These are phyloP conservation scores for Corapipo altera DNA, from an alignment of 2,113 vertebrate genomes.

Conservation along the genomic window DNA sequence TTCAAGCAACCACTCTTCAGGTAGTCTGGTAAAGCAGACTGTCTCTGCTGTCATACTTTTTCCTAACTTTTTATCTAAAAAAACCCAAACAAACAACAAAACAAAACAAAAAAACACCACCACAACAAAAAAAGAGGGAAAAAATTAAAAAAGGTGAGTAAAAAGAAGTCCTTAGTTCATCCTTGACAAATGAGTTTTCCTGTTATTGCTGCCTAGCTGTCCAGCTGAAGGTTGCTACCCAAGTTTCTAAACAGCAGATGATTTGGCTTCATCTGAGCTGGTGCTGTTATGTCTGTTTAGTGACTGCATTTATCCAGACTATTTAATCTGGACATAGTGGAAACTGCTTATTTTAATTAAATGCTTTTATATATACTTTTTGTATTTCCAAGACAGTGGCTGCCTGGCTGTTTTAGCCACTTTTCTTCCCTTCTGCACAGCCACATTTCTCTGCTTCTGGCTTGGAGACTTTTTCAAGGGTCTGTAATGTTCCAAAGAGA, in stretches of 20 bases:
- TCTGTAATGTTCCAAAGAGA: background rate
- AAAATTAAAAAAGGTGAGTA: background rate
- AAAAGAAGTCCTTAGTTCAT: conserved; percentile 12
- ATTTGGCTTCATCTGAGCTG: conserved; percentile 56
- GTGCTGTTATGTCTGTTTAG: background rate
- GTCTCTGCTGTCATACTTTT: conserved; percentile 12
- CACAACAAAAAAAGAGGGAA: too few species aligned
- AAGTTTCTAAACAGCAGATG: conserved; percentile 61
- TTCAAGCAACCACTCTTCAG: conserved; percentile 50
- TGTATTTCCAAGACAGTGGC: background rate
- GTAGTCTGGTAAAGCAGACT: conserved; percentile 41
- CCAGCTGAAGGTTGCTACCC: conserved; percentile 56
- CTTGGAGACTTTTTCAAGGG: background rate
- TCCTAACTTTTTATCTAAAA: background rate
- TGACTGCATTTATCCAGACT: background rate
- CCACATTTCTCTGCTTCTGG: background rate
- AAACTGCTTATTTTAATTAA: background rate
- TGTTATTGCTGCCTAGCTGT: conserved; percentile 18
- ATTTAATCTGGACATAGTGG: background rate
- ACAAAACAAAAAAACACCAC: background rate
- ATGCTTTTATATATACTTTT: background rate
- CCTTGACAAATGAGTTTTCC: conserved; percentile 48
- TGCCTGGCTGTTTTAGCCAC: background rate
- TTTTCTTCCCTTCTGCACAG: background rate
- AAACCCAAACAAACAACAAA: background rate